Conservation (phyloP, 2,888 invertebrate genomes). For the Amphimallon solstitiale region DNA sequence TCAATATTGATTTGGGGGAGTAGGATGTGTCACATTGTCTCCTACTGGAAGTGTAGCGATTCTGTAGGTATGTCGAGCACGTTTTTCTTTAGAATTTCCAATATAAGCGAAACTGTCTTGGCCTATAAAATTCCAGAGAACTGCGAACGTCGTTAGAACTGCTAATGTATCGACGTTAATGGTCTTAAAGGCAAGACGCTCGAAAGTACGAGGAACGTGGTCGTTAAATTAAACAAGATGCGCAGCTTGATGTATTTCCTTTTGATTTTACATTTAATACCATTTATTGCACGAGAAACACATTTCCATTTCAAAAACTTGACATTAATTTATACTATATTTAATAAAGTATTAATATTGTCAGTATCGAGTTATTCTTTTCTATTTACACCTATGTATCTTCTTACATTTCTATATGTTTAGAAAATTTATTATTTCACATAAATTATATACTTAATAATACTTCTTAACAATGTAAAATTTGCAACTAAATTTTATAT, state of each 20-base stretch:
- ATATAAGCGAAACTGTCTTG: conserved; percentile 29
- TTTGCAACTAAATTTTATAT: too few relatives aligned
- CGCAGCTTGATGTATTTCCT: conserved; percentile 13
- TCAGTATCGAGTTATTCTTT: too few relatives aligned
- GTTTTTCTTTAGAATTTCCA: conserved; percentile 34
- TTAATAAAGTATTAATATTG: too few relatives aligned
- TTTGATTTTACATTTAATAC: conserved; percentile 3
- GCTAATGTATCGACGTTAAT: conserved; percentile 31
- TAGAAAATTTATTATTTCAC: too few relatives aligned
- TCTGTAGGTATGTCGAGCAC: conserved; percentile 30
- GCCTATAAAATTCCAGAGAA: conserved; percentile 33
- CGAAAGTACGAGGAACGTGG: conserved; percentile 9
- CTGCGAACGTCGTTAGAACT: conserved; percentile 26
- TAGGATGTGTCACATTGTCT: conserved; percentile 28
- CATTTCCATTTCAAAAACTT: conserved; percentile 16
- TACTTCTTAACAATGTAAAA: too few relatives aligned
- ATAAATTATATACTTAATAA: too few relatives aligned
- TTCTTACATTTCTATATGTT: too few relatives aligned
- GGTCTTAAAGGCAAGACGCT: conserved; percentile 1
- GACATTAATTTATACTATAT: too few relatives aligned
- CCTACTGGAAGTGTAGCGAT: conserved; percentile 20
- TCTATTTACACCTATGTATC: too few relatives aligned
- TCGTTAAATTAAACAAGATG: conserved; percentile 21
- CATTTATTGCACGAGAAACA: conserved; percentile 26
- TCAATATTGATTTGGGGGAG: conserved; percentile 21